Evolutionary conservation across 2,888 invertebrate genomes (phyloP).

Genomic region (Mythimna lalbum): DNA sequence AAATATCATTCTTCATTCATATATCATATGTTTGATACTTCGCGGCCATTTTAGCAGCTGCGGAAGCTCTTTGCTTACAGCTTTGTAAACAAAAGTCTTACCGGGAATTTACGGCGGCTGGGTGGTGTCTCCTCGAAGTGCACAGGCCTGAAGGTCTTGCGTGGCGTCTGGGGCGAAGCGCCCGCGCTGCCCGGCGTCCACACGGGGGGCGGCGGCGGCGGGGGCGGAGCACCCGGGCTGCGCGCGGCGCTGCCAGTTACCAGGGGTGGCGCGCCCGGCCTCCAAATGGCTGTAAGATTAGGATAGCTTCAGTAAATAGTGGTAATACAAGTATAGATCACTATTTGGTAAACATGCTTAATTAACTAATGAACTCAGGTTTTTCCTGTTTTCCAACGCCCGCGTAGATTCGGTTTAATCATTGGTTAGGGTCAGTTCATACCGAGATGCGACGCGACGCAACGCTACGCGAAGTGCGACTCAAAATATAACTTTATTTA

Average conservation of each 20-base stretch:
- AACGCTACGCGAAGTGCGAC: too few relatives aligned
- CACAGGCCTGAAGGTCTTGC: conserved; percentile 95
- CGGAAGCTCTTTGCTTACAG: too few relatives aligned
- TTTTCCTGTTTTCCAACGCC: background rate
- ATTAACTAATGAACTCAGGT: background rate
- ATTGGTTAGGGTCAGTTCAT: background rate
- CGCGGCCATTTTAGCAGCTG: too few relatives aligned
- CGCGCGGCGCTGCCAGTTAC: conserved; percentile 76
- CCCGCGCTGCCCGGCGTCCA: conserved; percentile 95
- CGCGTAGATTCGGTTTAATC: background rate
- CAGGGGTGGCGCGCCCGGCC: conserved; percentile 84
- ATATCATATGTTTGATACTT: too few relatives aligned
- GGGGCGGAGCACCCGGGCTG: conserved; percentile 88
- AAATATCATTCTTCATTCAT: too few relatives aligned
- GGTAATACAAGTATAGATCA: background rate
- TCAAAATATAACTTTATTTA: too few relatives aligned
- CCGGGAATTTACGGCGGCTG: conserved; percentile 83
- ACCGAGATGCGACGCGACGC: too few relatives aligned
- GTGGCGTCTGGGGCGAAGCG: conserved; percentile 93
- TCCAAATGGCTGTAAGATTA: conserved; percentile 82
- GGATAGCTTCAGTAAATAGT: background rate
- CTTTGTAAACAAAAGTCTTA: conserved; percentile 59
- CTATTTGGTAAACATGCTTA: background rate
- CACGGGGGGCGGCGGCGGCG: conserved; percentile 92
- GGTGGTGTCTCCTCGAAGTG: conserved; percentile 89